Conservation (phyloP, 2,888 invertebrate genomes). For the Cancer borealis region DNA sequence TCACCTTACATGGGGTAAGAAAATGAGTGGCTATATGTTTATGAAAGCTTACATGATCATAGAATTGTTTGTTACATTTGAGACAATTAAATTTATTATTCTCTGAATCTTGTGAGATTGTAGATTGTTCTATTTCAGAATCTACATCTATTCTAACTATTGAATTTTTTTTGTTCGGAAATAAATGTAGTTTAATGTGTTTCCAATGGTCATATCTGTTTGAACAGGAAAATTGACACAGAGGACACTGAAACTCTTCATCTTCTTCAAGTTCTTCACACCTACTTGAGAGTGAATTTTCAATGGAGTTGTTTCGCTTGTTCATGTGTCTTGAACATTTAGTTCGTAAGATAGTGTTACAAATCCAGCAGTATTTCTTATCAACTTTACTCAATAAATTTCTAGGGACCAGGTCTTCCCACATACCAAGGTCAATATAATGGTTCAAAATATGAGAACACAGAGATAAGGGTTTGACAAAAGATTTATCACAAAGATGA, state of each 20-base stretch:
- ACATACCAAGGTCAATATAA: conserved; percentile 59
- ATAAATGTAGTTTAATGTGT: conserved; percentile 63
- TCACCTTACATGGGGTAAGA: neutral
- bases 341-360: conserved; percentile 56
- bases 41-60: conserved; percentile 34
- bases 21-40: conserved; percentile 66
- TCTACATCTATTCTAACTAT: neutral
- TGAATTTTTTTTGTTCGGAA: conserved; percentile 29
- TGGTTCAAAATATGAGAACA: conserved; percentile 65
- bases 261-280: conserved; percentile 46
- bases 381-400: conserved; percentile 49
- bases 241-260: conserved; percentile 44
- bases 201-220: conserved; percentile 62
- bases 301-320: conserved; percentile 58
- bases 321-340: conserved; percentile 45
- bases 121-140: neutral
- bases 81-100: conserved; percentile 34
- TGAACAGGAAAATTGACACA: conserved; percentile 54
- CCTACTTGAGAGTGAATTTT: conserved; percentile 46
- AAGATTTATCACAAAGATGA: conserved; percentile 60
- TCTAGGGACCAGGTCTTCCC: conserved; percentile 63
- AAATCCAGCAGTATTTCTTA: conserved; percentile 63
- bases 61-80: conserved; percentile 52
- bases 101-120: neutral
- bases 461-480: conserved; percentile 47